Evolutionary conservation across 2,888 invertebrate genomes (phyloP).

Genomic region (Caenorhabditis imperialis): DNA sequence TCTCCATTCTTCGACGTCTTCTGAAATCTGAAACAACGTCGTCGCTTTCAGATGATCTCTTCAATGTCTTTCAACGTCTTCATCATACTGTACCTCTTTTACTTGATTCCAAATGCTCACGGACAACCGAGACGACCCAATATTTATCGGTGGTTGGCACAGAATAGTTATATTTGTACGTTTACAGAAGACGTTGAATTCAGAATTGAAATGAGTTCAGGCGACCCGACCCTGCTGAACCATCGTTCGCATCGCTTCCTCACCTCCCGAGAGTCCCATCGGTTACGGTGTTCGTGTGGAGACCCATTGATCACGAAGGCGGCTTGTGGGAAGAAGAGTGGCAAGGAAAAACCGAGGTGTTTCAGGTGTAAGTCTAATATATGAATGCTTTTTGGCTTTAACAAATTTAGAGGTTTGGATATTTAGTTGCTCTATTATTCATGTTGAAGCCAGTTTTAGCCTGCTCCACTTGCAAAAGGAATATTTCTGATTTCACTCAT

Average conservation of each 20-base stretch:
- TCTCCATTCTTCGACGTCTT: no score
- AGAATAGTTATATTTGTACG: constrained; percentile 52
- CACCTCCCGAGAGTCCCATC: constrained; percentile 6
- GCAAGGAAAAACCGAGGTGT: constrained; percentile 15
- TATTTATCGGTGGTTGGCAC: constrained; percentile 44
- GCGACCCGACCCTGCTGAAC: constrained; percentile 39
- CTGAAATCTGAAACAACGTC: no score
- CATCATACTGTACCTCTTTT: no score
- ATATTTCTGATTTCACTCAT: no score
- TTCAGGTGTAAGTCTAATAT: constrained; percentile 29
- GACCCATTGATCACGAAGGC: constrained; percentile 28
- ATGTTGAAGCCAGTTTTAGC: no score
- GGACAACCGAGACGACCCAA: constrained; percentile 17
- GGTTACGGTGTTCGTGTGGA: constrained; percentile 33
- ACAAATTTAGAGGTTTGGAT: no score
- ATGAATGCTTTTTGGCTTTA: no score
- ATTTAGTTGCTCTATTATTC: no score
- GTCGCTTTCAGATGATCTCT: no score
- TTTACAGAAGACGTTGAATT: neutral
- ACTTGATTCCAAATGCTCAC: neutral
- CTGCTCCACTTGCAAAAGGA: no score
- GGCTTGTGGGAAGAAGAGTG: constrained; percentile 17
- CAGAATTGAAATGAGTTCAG: constrained; percentile 1
- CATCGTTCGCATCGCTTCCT: constrained; percentile 24
- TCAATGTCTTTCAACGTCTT: no score